Conservation (phyloP, 2,113 vertebrate species). For the Percina caprodes region DNA sequence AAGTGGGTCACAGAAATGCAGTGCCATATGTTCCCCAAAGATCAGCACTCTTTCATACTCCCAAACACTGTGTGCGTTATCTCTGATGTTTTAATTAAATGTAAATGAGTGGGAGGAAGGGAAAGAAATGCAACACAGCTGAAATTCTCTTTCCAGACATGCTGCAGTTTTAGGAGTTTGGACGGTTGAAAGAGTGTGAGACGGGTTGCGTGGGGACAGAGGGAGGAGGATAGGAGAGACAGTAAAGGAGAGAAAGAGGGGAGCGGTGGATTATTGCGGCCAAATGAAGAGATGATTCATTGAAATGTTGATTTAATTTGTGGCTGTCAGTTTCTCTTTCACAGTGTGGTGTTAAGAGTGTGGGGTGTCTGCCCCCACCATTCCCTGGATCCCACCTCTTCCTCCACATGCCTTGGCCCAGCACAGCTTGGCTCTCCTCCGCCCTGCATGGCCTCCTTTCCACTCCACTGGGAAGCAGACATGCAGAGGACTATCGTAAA, state of each 20-base stretch:
- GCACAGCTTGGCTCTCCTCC: conserved; percentile 54
- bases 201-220: not conserved
- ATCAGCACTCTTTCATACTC: conserved; percentile 52
- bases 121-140: conserved; percentile 51
- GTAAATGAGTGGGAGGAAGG: conserved; percentile 57
- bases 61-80: conserved; percentile 31
- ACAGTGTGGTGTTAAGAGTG: conserved; percentile 52
- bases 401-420: conserved; percentile 61
- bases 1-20: conserved; percentile 72
- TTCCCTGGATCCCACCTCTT: conserved; percentile 57
- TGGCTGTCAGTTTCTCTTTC: conserved; percentile 70
- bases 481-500: conserved; percentile 70
- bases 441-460: conserved; percentile 65
- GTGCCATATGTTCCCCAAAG: conserved; percentile 56
- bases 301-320: conserved; percentile 73
- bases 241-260: conserved; percentile 1
- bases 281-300: conserved; percentile 76
- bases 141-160: conserved; percentile 56
- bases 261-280: conserved; percentile 56
- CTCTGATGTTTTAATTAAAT: conserved; percentile 80
- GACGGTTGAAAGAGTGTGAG: conserved; percentile 20
- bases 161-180: conserved; percentile 51
- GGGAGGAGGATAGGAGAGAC: conserved; percentile 1
- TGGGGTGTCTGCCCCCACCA: conserved; percentile 32
- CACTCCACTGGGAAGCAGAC: conserved; percentile 75